Conservation (phyloP, 2,888 invertebrate genomes). For the Athalia cordata region DNA sequence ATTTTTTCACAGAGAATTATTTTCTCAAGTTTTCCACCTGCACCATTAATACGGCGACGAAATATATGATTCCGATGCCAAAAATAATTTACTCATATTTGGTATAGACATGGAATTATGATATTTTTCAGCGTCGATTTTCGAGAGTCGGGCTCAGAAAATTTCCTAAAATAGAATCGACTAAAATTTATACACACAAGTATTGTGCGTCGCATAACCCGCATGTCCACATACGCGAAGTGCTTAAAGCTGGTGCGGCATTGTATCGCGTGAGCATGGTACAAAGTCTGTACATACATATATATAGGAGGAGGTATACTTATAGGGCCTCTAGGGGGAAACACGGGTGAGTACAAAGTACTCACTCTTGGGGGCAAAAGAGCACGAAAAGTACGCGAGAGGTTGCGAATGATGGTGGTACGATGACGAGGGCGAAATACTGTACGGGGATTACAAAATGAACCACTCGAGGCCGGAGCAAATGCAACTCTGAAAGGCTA, state of each 20-base stretch:
- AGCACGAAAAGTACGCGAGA: conserved; percentile 21
- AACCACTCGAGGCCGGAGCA: conserved; percentile 49
- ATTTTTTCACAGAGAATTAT: no score
- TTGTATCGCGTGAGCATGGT: conserved; percentile 6
- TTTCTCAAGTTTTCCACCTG: background rate
- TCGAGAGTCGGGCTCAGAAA: background rate
- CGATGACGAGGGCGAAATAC: background rate
- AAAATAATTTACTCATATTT: no score
- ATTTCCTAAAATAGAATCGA: background rate
- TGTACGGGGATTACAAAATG: conserved; percentile 30
- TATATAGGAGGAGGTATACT: no score
- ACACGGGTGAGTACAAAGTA: conserved; percentile 12
- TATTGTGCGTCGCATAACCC: conserved; percentile 32
- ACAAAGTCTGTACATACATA: background rate
- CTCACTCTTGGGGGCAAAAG: conserved; percentile 8
- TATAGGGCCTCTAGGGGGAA: conserved; percentile 6
- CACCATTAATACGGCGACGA: background rate
- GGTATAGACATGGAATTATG: no score
- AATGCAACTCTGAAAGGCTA: conserved; percentile 67
- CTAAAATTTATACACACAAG: background rate
- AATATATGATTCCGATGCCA: no score
- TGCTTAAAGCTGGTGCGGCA: conserved; percentile 28
- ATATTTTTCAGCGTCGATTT: background rate
- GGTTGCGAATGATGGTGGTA: background rate
- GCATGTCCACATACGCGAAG: conserved; percentile 42